Evolutionary conservation across 2,888 invertebrate species (phyloP), one percentile per base, ranked within the genome.

Genomic region (Clusia tigrina): DNA sequence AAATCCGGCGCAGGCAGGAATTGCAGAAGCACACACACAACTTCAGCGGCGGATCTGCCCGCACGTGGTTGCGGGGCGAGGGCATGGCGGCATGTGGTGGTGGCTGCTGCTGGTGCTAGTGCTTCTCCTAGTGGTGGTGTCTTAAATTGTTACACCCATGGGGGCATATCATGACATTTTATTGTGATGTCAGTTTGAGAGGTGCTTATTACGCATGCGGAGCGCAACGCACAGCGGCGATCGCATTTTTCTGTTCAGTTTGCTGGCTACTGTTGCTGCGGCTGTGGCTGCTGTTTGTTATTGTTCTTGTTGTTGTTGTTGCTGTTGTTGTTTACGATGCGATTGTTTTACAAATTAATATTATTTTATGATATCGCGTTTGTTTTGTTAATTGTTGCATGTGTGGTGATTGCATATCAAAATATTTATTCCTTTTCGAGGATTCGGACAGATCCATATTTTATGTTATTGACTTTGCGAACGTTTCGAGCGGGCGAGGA

Each of bases 101-200:
- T 3, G 20, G 48, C 48, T 3, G 48, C 37, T 60, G 22, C 22
- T 62, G 57, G 3, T 62, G 56, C 46, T 62, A 58, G n/a, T 55
- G 63, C 59, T 60, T 58, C 60, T 60, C 60, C 63, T 67, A 60
- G 64, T 62, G 66, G 62, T 54, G n/a, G 58, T 22, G 56, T 67
- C 64, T 62, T 66, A 66, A 65, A 64, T 68, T 65, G 67, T 64
- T 72, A 69, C 71, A 69, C 70, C 71, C 72, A 67, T 68, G 71
- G 80, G 80, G 79, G 79, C 78, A 79, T 78, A 78, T 78, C 80
- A 80, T 80, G 80, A 80, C 80, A 80, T 80, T 80, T 80, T 80
- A 80, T 80, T 80, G 80, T 80, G 78, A 79, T 78, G 79, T 78
- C 79, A 79, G 76, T 72, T 69, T 78, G 80, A 80, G 76, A 80